These are phyloP conservation scores for Tipula lateralis DNA, from an alignment of 2,888 invertebrate species.

Conservation along the genomic window DNA sequence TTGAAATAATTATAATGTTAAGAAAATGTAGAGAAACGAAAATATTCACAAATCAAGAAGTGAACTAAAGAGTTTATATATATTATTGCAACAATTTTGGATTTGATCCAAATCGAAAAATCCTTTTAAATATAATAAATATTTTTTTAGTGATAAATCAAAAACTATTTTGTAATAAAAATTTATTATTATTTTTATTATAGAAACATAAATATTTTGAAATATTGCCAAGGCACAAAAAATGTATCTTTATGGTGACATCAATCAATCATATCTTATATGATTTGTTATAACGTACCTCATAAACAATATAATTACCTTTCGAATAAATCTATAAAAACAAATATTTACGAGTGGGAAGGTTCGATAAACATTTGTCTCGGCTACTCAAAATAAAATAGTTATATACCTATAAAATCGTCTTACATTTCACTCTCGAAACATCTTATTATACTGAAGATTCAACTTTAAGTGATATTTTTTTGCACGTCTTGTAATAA, in stretches of 20 bases:
- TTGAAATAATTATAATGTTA: background rate
- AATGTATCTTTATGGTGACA: background rate
- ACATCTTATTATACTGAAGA: too few species aligned
- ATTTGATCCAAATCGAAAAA: background rate
- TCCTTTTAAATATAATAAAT: background rate
- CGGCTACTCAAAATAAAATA: too few species aligned
- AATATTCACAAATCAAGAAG: background rate
- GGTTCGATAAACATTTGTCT: too few species aligned
- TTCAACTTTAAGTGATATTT: too few species aligned
- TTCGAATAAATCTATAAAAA: too few species aligned
- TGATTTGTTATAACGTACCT: too few species aligned
- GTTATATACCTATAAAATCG: too few species aligned
- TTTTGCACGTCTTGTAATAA: background rate
- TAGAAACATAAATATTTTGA: background rate
- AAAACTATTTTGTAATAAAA: slow-evolving; percentile 5
- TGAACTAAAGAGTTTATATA: background rate
- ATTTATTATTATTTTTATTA: background rate
- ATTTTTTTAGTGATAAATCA: background rate
- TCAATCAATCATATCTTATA: background rate
- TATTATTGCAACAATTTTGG: background rate
- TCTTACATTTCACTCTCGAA: too few species aligned
- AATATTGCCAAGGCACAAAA: background rate
- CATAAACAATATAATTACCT: too few species aligned
- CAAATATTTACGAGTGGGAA: too few species aligned
- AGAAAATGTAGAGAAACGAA: background rate